Evolutionary conservation across 2,888 invertebrate genomes (phyloP).

Genomic region (Phyllotreta striolata): DNA sequence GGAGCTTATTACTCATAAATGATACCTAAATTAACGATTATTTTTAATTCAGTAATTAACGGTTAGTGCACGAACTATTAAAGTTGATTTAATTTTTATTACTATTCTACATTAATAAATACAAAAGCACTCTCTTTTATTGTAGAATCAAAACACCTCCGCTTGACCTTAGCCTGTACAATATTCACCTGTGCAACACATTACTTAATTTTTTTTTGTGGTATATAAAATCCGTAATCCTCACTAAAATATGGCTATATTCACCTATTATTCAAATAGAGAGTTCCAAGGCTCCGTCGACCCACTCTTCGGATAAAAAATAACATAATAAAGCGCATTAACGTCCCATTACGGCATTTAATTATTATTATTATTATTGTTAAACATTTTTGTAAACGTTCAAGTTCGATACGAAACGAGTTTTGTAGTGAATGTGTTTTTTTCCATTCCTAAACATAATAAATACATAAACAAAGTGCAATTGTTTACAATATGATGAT

Average conservation of each 20-base stretch:
- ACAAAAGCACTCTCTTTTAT: too few species aligned
- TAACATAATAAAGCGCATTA: slow-evolving; percentile 13
- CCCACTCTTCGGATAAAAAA: slow-evolving; percentile 12
- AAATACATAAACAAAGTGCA: slow-evolving; percentile 16
- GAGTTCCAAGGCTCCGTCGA: neutral
- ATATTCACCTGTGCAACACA: slow-evolving; percentile 6
- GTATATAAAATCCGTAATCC: neutral
- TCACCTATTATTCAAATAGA: slow-evolving; percentile 10
- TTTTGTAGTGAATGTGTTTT: slow-evolving; percentile 2
- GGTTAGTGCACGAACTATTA: too few species aligned
- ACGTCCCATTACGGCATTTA: slow-evolving; percentile 3
- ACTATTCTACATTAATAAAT: too few species aligned
- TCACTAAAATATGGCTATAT: slow-evolving; percentile 3
- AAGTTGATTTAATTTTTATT: too few species aligned
- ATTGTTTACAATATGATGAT: slow-evolving; percentile 20
- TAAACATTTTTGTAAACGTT: slow-evolving; percentile 5
- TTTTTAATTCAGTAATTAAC: too few species aligned
- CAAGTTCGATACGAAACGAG: slow-evolving; percentile 9
- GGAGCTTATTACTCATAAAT: too few species aligned
- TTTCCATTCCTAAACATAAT: neutral
- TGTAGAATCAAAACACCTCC: slow-evolving; percentile 6
- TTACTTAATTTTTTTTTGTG: neutral
- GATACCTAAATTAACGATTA: too few species aligned
- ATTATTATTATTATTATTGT: slow-evolving; percentile 16
- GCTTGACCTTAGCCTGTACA: neutral